Base-by-base conservation (phyloP, 2,888 invertebrate species). In the Teleogryllus oceanicus region DNA sequence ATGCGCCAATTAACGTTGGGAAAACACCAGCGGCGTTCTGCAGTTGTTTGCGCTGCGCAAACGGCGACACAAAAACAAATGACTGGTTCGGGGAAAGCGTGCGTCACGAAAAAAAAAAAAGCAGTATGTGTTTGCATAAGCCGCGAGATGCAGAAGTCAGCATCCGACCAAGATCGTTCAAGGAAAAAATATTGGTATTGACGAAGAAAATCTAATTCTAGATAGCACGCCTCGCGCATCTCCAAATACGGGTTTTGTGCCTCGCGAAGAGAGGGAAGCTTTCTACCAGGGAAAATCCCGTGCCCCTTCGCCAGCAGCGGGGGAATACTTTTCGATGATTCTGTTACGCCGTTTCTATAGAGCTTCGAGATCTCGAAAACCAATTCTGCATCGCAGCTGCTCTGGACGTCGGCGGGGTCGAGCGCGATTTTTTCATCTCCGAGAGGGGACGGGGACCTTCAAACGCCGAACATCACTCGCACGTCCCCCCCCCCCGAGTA, bases 1-100 rank as follows among this genome's bases (percentile, higher is more conserved):
- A 62, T 62, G 62, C n/a, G 62, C 62, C 62, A 62, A 62, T 62
- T 62, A 62, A 62, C 62, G 62, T n/a, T 62, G n/a, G 16, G 62
- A 62, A 62, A 62, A 62, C 62, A 62, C 11, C 3, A 62, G 62
- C 16, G 62, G n/a, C 62, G 13, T 13, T 18, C 62, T 62, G 13
- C n/a, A n/a, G 62, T 13, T 62, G 62, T 62, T 62, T 62, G 62
- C 8, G 4, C n/a, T 62, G 13, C 16, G 62, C n/a, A 62, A 62
- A 62, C 62, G 16, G n/a, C 62, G n/a, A 18, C 13, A n/a, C 62
- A n/a, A 62, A 62, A 62, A 62, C 62, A 62, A 62, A 62, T 62
- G 62, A 62, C 13, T 62, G 62, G 16, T 18, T 62, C 62, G 8
- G 13, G 62, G n/a, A 62, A 21, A 62, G 13, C 62, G 62, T 11